Percentiles rank a stretch among this genome's conserved stretches.
phyloP scores from a whole-genome alignment of 2,113 vertebrate species.

The Psephotus haematonotus region DNA sequence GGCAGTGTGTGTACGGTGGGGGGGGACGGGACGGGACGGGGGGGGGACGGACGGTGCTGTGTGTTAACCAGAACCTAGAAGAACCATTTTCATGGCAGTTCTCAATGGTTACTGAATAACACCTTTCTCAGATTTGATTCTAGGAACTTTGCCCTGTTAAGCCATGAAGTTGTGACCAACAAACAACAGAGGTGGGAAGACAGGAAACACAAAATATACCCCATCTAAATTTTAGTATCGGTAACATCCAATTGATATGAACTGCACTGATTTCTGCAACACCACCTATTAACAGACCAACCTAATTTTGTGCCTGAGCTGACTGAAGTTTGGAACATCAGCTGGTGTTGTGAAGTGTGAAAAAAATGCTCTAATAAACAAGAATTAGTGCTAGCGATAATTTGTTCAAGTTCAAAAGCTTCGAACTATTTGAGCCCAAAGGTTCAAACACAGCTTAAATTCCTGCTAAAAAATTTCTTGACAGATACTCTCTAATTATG shows the following conservation, averaged over 20 bases:
- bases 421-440: neutral
- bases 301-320: neutral
- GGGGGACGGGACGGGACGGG: too few relatives aligned
- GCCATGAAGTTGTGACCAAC: neutral
- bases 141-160: neutral
- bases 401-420: neutral
- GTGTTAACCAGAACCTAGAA: neutral
- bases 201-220: neutral
- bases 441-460: neutral
- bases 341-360: neutral
- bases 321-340: neutral
- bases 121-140: neutral
- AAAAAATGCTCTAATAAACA: neutral
- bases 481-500: neutral
- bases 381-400: neutral
- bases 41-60: neutral
- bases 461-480: neutral
- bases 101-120: neutral
- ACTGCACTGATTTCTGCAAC: neutral
- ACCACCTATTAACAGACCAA: neutral
- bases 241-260: neutral
- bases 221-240: neutral
- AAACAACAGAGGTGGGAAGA: neutral
- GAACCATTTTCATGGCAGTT: fast-evolving
- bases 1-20: too few relatives aligned